Percentiles rank a stretch among this genome's conserved stretches.
phyloP scores from a whole-genome alignment of 2,888 invertebrate genomes.

The Bugulina stolonifera region DNA sequence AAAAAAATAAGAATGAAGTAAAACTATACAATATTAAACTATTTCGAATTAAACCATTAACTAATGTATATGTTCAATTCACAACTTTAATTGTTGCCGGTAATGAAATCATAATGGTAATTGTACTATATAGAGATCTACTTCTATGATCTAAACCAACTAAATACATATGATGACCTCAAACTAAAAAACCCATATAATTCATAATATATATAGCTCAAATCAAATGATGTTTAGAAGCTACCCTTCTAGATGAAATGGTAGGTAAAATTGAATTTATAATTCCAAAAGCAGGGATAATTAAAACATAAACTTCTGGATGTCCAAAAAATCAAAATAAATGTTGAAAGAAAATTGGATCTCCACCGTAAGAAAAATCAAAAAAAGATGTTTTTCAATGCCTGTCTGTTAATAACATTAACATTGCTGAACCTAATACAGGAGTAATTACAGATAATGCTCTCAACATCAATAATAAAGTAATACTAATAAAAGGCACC shows the following conservation, averaged over 20 bases:
- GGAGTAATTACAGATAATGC: not conserved
- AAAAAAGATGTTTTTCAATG: conserved; percentile 1
- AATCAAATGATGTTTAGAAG: not conserved
- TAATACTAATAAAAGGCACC: not conserved
- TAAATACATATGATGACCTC: conserved; percentile 11
- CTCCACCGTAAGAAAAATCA: conserved; percentile 6
- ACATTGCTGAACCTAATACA: not conserved
- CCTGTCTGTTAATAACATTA: not conserved
- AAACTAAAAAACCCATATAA: conserved; percentile 18
- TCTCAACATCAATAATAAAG: not conserved
- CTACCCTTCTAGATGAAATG: not conserved
- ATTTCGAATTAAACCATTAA: not conserved
- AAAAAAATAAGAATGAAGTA: not conserved
- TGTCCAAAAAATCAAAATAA: conserved; percentile 16
- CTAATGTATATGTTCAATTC: not conserved
- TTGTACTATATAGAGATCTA: conserved; percentile 8
- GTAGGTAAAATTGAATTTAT: not conserved
- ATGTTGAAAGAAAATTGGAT: not conserved
- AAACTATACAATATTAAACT: not conserved
- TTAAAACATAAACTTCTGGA: not conserved
- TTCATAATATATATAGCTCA: conserved; percentile 1
- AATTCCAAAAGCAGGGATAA: conserved; percentile 5
- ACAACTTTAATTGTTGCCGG: not conserved
- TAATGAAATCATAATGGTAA: conserved; percentile 2
- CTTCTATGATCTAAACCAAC: not conserved